Percentiles rank a stretch among this genome's conserved stretches.
These are phyloP conservation scores for Leucania comma DNA, from an alignment of 2,888 invertebrate genomes.

Conservation along the genomic window DNA sequence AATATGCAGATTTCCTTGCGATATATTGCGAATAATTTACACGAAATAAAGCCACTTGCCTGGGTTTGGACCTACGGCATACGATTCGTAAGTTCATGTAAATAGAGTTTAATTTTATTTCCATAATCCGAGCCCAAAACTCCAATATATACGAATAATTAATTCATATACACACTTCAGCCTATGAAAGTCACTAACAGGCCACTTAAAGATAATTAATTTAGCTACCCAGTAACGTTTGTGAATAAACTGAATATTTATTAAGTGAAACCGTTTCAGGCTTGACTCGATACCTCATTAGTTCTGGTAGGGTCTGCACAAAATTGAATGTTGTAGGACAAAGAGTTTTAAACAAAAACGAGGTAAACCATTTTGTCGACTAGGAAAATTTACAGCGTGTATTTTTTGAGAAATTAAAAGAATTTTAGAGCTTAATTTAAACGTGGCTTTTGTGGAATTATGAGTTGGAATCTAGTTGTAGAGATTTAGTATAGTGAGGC, in stretches of 20 bases:
- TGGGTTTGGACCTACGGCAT: too few species aligned
- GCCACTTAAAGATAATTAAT: conserved; percentile 56
- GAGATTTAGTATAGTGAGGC: not conserved
- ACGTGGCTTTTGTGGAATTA: conserved; percentile 22
- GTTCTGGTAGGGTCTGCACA: conserved; percentile 21
- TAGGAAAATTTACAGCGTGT: conserved; percentile 9
- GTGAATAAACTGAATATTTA: conserved; percentile 59
- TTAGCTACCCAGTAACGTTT: conserved; percentile 34
- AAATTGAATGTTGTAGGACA: conserved; percentile 24
- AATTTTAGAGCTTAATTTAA: not conserved
- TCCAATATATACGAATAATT: conserved; percentile 38
- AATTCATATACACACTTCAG: conserved; percentile 45
- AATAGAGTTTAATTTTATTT: conserved; percentile 12
- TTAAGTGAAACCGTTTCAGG: conserved; percentile 54
- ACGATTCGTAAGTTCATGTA: not conserved
- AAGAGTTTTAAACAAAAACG: conserved; percentile 27
- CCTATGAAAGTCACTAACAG: conserved; percentile 53
- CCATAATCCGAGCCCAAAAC: conserved; percentile 11
- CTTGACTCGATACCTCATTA: conserved; percentile 57
- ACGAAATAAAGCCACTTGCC: too few species aligned
- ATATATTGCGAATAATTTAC: too few species aligned
- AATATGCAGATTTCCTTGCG: too few species aligned
- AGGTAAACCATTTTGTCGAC: not conserved
- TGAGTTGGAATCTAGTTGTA: conserved; percentile 11
- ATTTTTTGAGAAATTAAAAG: conserved; percentile 20